Evolutionary conservation across 2,888 invertebrate species (phyloP), one percentile per base, ranked within the genome.

Genomic region (Steinernema scapterisci): DNA sequence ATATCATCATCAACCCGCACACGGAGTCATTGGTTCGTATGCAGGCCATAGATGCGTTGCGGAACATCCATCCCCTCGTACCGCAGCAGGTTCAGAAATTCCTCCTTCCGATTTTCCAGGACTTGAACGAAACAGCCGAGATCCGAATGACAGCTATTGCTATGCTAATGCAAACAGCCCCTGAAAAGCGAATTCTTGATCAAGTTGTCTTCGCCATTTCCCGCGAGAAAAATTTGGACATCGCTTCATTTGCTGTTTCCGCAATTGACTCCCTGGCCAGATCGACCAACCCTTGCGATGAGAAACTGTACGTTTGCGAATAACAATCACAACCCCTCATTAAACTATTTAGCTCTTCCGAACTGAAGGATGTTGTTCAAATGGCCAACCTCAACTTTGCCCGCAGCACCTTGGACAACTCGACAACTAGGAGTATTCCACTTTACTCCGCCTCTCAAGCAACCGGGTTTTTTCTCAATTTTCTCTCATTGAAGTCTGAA

Each of bases 21-120:
- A 48, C 72, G 27, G 77, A 79, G 51, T 46, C 38, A 48, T 43
- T 73, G 45, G 70, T 74, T 25, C 79, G 79, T 23, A 73, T 75
- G 19, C 70, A 83, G 75, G 86, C 86, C 75, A 80, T 86, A 76
- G 82, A 84, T 31, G 83, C 85, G 25, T 76, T 87, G 75, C 84
- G 85, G 46, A 76, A 80, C 44, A 71, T 81, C 77, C 72, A 76
- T 73, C 51, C 63, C 54, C 38, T 51, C 23, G 80, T 82, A 75
- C 83, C 82, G 70, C 71, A 71, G 70, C 83, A 84, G 82, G 79
- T 86, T 73, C 81, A 80, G 73, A 75, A 75, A 70, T 74, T 86
- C 54, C 80, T 86, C 31, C 76, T 86, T 78, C 86, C 86, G 71
- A 72, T 86, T 76, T 83, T 80, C 80, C 75, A 79, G 76, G 81